A percentile compares a stretch with the other conserved stretches of the same genome.
phyloP scores from a whole-genome alignment of 2,797 vertebrate genomes.

The Clangula hyemalis region DNA sequence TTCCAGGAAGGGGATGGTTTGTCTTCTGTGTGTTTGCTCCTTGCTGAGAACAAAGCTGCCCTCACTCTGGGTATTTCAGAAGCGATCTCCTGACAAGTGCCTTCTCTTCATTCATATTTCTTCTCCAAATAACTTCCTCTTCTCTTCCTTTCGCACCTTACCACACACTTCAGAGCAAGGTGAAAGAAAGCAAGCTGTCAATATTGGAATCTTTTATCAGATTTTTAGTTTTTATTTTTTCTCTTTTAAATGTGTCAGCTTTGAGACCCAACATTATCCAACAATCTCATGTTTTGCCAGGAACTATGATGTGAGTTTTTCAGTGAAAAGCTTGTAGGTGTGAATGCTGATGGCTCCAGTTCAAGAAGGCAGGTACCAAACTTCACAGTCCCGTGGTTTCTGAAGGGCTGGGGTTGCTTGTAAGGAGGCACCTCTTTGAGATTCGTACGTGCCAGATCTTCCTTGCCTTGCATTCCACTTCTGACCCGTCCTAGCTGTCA shows the following conservation, averaged over 20 bases:
- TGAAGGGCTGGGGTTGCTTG: not conserved
- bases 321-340: not conserved
- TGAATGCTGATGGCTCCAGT: not conserved
- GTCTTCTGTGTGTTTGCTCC: accelerated
- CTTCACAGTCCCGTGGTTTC: accelerated
- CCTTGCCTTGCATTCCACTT: not conserved
- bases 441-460: accelerated
- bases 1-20: not conserved
- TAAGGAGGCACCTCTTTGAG: not conserved
- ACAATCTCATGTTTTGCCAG: not conserved
- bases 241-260: not conserved
- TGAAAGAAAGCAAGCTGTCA: not conserved
- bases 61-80: not conserved
- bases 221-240: not conserved
- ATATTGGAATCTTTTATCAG: not conserved
- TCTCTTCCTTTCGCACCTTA: not conserved
- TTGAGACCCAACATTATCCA: not conserved
- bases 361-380: not conserved
- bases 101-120: not conserved
- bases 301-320: accelerated
- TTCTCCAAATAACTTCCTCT: not conserved
- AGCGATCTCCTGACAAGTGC: not conserved
- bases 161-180: not conserved
- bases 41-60: not conserved
- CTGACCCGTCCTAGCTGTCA: not conserved